Base-by-base conservation (phyloP, 2,113 vertebrate species). In the Taurulus bubalis region DNA sequence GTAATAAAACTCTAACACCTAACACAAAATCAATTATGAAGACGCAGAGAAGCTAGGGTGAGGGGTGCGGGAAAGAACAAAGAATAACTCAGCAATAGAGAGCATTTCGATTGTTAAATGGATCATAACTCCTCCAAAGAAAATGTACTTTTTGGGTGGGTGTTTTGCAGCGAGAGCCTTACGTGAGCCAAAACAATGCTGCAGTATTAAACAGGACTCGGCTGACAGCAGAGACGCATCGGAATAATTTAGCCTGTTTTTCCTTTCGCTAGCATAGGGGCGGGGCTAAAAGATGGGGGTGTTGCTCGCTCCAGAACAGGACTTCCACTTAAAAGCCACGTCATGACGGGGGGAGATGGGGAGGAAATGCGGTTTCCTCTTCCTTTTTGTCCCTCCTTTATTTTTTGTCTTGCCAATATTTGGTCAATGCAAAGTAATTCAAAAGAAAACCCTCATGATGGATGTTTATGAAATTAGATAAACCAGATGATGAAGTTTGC, bases 21-120 rank as follows among this genome's bases (percentile, higher is more conserved):
- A 82, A 75, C 53, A 77, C 64, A 87, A 79, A 87, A 86, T 85
- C 80, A 77, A 89, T 90, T 78, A 80, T 34, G 47, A 71, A 77
- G 36, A 74, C 40, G 40, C 22, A 79, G 22, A 55, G 28, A 60
- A 73, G 53, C 0, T 3, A 22, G 24, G 62, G 40, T 58, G 1
- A 32, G 14, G 14, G 12, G 16, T 68, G 71, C 56, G 62, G 58
- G 47, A 65, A 47, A 71, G 45, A 77, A 51, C 14, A 81, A 79
- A 22, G 10, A 88, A 75, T 51, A 62, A 59, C 42, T 83, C 53
- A 22, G 58, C 58, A 40, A 76, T 85, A 65, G 69, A 79, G 55
- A 71, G 53, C 12, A 28, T 73, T 80, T 83, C 1, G 56, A 77
- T 80, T 87, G 77, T 91, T 86, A 77, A 91, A 88, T 81, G 84